A percentile compares a stretch with the other conserved stretches of the same genome.
Conservation (phyloP, 1,140 invertebrate genomes). For the Mamestra configurata region DNA sequence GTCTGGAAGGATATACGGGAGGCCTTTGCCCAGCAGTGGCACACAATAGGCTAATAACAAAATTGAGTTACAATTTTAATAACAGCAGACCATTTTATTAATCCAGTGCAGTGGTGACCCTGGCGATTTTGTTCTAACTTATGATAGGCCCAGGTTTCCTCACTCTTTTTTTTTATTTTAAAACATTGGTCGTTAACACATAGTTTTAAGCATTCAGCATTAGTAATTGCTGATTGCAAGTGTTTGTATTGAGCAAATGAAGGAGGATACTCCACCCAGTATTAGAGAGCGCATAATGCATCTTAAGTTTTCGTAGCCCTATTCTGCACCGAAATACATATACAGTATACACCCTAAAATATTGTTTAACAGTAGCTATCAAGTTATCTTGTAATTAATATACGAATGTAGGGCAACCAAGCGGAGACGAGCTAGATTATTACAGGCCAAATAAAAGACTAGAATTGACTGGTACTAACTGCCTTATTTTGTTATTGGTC, state of each 20-base stretch:
- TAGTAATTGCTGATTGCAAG: neutral
- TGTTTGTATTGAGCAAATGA: neutral
- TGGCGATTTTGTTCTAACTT: no score
- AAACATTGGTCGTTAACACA: no score
- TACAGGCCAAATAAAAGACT: neutral
- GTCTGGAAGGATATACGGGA: no score
- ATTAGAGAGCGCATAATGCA: no score
- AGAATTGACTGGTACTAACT: neutral
- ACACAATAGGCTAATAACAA: no score
- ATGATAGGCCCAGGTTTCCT: no score
- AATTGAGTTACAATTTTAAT: no score
- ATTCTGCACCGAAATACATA: neutral
- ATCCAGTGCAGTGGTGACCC: no score
- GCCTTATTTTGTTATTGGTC: neutral
- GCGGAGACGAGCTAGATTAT: neutral
- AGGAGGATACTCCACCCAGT: neutral
- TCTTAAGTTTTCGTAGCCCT: neutral
- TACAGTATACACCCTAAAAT: neutral
- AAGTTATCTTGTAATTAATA: constrained; percentile 22
- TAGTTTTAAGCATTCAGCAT: neutral
- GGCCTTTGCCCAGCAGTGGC: no score
- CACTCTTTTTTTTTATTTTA: no score
- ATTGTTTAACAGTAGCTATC: constrained; percentile 2
- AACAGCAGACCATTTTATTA: no score
- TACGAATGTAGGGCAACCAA: neutral